A percentile compares a stretch with the other conserved stretches of the same genome.
Evolutionary conservation across 2,888 invertebrate species (phyloP).

Genomic region (Oasisia sp.): DNA sequence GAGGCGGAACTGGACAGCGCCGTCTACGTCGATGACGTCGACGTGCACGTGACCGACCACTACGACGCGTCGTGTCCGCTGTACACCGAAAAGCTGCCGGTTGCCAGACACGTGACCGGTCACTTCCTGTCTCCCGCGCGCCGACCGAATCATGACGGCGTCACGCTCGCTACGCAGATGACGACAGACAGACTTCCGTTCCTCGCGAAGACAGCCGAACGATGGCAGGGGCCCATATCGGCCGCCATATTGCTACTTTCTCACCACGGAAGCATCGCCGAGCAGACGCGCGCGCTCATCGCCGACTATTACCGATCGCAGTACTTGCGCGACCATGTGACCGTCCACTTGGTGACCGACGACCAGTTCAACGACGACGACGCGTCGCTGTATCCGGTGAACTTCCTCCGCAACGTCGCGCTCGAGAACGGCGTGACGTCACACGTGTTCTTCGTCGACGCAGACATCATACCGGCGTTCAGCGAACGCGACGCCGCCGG

Average conservation of each 20-base stretch:
- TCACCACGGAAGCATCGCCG: not conserved
- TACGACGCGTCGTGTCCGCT: not conserved
- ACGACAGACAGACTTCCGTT: conserved; percentile 28
- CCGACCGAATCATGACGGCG: not conserved
- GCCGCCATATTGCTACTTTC: conserved; percentile 31
- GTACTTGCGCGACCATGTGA: conserved; percentile 18
- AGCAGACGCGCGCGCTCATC: conserved; percentile 4
- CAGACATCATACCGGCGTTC: conserved; percentile 31
- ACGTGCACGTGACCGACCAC: not conserved
- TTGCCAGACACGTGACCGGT: conserved; percentile 21
- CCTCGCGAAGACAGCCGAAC: conserved; percentile 18
- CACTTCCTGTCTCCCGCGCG: conserved; percentile 22
- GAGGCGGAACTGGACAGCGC: not conserved
- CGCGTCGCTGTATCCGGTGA: conserved; percentile 29
- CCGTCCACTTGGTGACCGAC: conserved; percentile 31
- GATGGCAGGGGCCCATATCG: conserved; percentile 35
- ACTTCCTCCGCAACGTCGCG: conserved; percentile 33
- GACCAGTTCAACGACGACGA: conserved; percentile 29
- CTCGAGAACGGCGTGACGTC: conserved; percentile 23
- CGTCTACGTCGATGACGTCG: conserved; percentile 32
- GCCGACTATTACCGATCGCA: conserved; percentile 20
- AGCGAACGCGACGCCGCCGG: not conserved
- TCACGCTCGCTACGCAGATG: conserved; percentile 36
- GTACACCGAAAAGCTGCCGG: conserved; percentile 24
- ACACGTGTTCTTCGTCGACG: conserved; percentile 33